Evolutionary conservation across 2,113 vertebrate species (phyloP), one percentile per base, ranked within the genome.

Genomic region (Urocynchramus pylzowi): DNA sequence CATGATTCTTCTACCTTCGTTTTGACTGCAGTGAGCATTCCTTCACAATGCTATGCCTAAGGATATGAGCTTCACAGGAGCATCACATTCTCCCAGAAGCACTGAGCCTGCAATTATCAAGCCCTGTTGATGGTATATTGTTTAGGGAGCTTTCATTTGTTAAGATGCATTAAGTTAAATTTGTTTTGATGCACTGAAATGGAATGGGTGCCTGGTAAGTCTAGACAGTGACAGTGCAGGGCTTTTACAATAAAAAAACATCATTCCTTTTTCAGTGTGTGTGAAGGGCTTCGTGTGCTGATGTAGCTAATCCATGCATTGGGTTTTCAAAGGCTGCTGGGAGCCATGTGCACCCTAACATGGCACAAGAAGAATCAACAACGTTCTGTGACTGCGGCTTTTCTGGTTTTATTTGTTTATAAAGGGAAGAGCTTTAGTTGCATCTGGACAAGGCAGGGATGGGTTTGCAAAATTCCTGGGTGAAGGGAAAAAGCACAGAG

Each of bases 121-220:
- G 82, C 37, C n/a, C 39, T 80, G 59, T 74, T 83, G 53, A 45
- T 39, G 54, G 30, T n/a, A 56, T 87, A 54, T 88, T 97, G 89
- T 93, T 96, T 70, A 81, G 83, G 65, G 60, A 91, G 47, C 52
- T 91, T 94, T 78, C 41, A 31, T 90, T 83, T 91, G 71, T 94
- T 93, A 81, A 86, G 60, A 57, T 86, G 71, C 82, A 86, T 94
- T 80, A 88, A 74, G 82, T 93, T 70, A 90, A 91, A 93, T 77
- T 93, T 94, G 81, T 89, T 93, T 84, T 88, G 71, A 88, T 84
- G 85, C 63, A 71, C 75, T 95, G 92, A 95, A 88, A 86, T 92
- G 35, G 67, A 96, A 92, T 30, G 84, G 39, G 13, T 88, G 75
- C 50, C 56, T 79, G 68, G 15, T 79, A 76, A 82, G 78, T 96